These are phyloP conservation scores for Anhinga anhinga DNA, from an alignment of 2,113 vertebrate genomes.

Conservation along the genomic window DNA sequence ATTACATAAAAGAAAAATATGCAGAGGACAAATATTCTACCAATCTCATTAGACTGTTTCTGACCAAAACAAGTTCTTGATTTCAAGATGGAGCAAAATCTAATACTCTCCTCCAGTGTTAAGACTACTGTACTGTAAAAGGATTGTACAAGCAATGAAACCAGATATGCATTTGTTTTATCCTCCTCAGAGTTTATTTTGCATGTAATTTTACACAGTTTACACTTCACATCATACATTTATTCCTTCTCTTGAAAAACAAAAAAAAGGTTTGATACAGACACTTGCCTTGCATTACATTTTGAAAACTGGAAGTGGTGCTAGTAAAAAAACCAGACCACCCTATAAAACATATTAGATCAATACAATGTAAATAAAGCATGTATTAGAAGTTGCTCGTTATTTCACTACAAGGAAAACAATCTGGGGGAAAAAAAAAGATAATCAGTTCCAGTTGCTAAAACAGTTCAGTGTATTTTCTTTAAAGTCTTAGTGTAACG, in stretches of 20 bases:
- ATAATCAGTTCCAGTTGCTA: slow-evolving; percentile 45
- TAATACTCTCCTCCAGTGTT: neutral
- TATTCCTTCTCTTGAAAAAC: slow-evolving; percentile 11
- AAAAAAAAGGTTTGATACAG: slow-evolving; percentile 10
- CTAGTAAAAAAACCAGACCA: neutral
- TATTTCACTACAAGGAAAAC: slow-evolving; percentile 34
- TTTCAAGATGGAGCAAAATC: neutral
- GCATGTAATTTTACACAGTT: slow-evolving; percentile 46
- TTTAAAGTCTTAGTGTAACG: slow-evolving; percentile 8
- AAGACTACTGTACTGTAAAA: neutral
- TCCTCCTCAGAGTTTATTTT: slow-evolving; percentile 58
- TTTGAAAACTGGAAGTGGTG: slow-evolving; percentile 35
- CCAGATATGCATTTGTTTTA: slow-evolving; percentile 22
- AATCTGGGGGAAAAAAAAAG: neutral
- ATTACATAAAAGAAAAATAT: neutral
- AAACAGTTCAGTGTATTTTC: slow-evolving; percentile 27
- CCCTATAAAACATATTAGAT: slow-evolving; percentile 42
- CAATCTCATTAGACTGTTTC: neutral
- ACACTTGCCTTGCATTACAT: slow-evolving; percentile 21
- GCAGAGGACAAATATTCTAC: neutral
- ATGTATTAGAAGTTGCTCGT: neutral
- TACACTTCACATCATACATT: slow-evolving; percentile 45
- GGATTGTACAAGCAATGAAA: slow-evolving; percentile 32
- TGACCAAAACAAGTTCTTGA: neutral
- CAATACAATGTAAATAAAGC: slow-evolving; percentile 40